A percentile compares a stretch with the other conserved stretches of the same genome.
These are phyloP conservation scores for Heteropelma amictum DNA, from an alignment of 2,888 invertebrate species.

Conservation along the genomic window DNA sequence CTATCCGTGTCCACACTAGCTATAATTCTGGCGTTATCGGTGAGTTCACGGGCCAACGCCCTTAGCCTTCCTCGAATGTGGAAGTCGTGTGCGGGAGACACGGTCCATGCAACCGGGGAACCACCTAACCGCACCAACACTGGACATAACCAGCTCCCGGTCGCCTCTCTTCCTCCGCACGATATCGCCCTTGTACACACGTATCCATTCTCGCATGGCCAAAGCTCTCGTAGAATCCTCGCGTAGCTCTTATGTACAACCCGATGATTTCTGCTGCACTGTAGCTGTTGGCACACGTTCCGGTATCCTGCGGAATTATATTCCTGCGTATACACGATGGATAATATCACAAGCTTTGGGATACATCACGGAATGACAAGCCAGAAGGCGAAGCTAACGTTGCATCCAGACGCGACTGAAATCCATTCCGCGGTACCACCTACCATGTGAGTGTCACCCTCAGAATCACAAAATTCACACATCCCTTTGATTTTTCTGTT, in stretches of 20 bases:
- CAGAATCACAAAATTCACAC: no score
- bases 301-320: background rate
- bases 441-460: no score
- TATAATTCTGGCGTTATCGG: conserved; percentile 76
- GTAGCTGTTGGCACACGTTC: background rate
- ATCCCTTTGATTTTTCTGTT: no score
- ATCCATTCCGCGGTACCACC: background rate
- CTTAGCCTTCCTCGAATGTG: conserved; percentile 62
- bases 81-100: conserved; percentile 45
- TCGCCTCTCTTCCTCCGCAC: conserved; percentile 26
- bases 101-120: conserved; percentile 32
- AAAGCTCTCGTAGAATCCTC: conserved; percentile 13
- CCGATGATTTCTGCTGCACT: background rate
- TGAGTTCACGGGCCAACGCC: conserved; percentile 75
- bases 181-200: conserved; percentile 14
- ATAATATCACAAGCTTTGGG: conserved; percentile 10
- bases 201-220: conserved; percentile 5
- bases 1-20: conserved; percentile 61
- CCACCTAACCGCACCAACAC: conserved; percentile 49
- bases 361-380: conserved; percentile 19
- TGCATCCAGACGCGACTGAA: background rate
- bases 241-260: background rate
- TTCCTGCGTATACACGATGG: no score
- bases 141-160: conserved; percentile 38
- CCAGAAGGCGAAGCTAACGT: background rate